Evolutionary conservation across 2,888 invertebrate species (phyloP), one percentile per base, ranked within the genome.

Genomic region (Epsilonema sp.): DNA sequence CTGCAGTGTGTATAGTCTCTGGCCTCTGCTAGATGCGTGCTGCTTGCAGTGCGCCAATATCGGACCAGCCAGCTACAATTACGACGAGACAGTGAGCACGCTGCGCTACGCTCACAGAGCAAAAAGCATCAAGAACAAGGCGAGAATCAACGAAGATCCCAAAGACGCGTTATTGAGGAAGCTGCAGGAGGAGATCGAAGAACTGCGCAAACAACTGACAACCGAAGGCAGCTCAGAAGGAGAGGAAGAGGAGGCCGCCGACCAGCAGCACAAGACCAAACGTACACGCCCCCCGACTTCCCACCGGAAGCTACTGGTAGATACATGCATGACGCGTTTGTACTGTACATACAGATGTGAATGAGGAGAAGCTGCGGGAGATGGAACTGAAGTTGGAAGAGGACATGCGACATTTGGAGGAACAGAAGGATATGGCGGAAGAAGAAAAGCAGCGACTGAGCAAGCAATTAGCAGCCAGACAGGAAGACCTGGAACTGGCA

Each of bases 31-130:
- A 11, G 8, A 31, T 16, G 16, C 16, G 31, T 31, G 16, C 16
- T 11, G 5, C 46, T 53, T 62, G 13, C 64, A 86, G 86, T 84
- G 87, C 62, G 92, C 94, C 2, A 92, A 90, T 58, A 76, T 92
- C 37, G 90, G 92, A n/a, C 94, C 94, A 3, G 86, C 90, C 0
- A 86, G 86, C 61, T 73, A 80, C 51, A 94, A 97, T 71, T 90
- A 85, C 64, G 92, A 94, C 63, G 97, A 97, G 67, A 87, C 90
- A 0, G 81, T 94, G 54, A 90, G 89, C 61, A 92, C 94, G 0
- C 73, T 97, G 48, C 76, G 94, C 1, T 97, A 94, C 70, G 94
- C 94, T 1, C 89, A 86, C 71, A 76, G 94, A 46, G 92, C 94
- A 13, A 97, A 97, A 72, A 89, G 83, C 64, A 97, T 97, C 54